Conservation (phyloP, 2,113 vertebrate species). For the Genyomyrus donnyi region DNA sequence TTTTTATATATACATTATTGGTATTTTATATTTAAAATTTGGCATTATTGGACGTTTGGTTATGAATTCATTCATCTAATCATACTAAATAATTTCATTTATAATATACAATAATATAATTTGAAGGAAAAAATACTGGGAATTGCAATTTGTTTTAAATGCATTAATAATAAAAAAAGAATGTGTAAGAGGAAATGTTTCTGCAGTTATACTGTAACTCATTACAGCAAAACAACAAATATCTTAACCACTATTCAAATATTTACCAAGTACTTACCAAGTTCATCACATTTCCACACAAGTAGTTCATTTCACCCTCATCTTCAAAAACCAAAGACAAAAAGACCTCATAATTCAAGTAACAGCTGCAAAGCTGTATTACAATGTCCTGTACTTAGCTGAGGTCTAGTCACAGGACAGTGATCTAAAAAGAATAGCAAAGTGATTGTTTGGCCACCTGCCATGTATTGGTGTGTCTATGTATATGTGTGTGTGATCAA, state of each 20-base stretch:
- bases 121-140: not conserved
- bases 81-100: not conserved
- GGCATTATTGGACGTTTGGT: not conserved
- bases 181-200: not conserved
- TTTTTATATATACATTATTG: not conserved
- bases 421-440: slow-evolving; percentile 70
- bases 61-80: not conserved
- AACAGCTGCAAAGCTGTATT: slow-evolving; percentile 74
- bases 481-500: slow-evolving; percentile 37
- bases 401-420: slow-evolving; percentile 71
- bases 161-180: not conserved
- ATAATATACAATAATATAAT: not conserved
- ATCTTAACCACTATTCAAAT: not conserved
- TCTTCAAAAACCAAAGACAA: slow-evolving; percentile 9
- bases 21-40: not conserved
- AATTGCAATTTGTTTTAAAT: not conserved
- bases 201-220: not conserved
- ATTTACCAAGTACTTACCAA: not conserved
- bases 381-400: slow-evolving; percentile 68
- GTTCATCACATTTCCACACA: not conserved
- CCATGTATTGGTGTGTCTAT: slow-evolving; percentile 27
- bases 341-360: slow-evolving; percentile 61
- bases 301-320: not conserved
- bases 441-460: slow-evolving; percentile 59
- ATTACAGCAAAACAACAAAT: not conserved